Evolutionary conservation across 2,113 vertebrate genomes (phyloP).

Genomic region (Perognathus longimembris): DNA sequence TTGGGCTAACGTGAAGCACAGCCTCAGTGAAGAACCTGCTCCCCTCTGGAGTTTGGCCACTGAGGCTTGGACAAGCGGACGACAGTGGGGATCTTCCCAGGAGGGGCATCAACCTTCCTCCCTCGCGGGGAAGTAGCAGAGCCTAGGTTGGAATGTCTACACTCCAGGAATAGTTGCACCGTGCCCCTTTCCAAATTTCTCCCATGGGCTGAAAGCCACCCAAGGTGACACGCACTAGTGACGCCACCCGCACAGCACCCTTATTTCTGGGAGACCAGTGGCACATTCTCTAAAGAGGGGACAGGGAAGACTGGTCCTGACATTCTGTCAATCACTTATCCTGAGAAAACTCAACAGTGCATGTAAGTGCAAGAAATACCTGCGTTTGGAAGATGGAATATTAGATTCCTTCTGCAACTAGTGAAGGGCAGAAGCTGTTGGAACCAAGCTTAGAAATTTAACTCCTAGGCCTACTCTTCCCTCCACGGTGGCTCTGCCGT

Average conservation of each 20-base stretch:
- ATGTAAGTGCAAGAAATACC: background rate
- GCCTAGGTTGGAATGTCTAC: background rate
- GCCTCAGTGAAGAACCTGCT: background rate
- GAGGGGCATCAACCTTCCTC: background rate
- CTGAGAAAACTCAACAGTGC: background rate
- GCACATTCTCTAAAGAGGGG: background rate
- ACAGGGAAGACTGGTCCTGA: background rate
- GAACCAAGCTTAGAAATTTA: background rate
- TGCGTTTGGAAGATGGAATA: background rate
- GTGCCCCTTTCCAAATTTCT: background rate
- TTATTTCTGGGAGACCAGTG: background rate
- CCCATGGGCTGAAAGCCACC: background rate
- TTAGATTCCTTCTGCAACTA: background rate
- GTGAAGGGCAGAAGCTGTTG: background rate
- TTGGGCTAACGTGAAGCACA: background rate
- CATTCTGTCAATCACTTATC: background rate
- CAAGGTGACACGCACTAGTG: background rate
- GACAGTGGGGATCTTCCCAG: no score
- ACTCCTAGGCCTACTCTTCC: background rate
- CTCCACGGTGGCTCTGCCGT: background rate
- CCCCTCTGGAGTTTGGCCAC: background rate
- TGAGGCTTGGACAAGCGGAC: no score
- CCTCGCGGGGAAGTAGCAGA: rapidly evolving
- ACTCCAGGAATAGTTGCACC: background rate
- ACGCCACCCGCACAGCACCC: background rate